A percentile compares a stretch with the other conserved stretches of the same genome.
These are phyloP conservation scores for Epinephelus moara DNA, from an alignment of 2,113 vertebrate genomes.

Conservation along the genomic window DNA sequence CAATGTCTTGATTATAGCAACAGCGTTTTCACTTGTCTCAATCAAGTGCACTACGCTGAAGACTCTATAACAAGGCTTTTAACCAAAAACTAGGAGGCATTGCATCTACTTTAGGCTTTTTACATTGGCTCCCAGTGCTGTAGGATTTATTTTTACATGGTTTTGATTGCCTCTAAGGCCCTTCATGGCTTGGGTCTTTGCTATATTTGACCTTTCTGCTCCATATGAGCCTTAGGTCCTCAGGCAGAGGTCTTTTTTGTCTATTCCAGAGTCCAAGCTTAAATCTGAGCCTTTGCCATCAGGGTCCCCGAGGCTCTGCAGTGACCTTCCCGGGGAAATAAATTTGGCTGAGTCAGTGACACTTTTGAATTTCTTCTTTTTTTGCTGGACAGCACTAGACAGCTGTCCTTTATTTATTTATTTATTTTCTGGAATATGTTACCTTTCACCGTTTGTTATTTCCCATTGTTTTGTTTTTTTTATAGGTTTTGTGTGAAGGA, in stretches of 20 bases:
- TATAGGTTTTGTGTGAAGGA: neutral
- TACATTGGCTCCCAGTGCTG: neutral
- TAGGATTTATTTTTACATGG: neutral
- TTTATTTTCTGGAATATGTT: neutral
- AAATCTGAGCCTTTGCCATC: slow-evolving; percentile 5
- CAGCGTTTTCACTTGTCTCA: neutral
- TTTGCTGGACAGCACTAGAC: neutral
- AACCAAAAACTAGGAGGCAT: neutral
- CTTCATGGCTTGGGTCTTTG: neutral
- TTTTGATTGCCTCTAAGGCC: neutral
- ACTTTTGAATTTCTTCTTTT: neutral
- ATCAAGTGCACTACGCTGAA: neutral
- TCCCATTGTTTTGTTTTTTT: neutral
- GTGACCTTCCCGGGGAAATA: slow-evolving; percentile 14
- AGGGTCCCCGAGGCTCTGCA: neutral
- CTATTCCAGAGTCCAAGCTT: neutral
- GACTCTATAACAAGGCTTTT: neutral
- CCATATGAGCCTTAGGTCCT: neutral
- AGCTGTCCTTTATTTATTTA: neutral
- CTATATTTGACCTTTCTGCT: slow-evolving; percentile 11
- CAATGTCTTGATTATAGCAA: too few species aligned
- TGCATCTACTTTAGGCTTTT: neutral
- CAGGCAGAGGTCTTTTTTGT: slow-evolving; percentile 4
- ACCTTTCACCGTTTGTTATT: neutral
- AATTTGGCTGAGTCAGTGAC: neutral